These are phyloP conservation scores for Lepus oiostolus DNA, from an alignment of 2,797 vertebrate genomes.

Conservation along the genomic window DNA sequence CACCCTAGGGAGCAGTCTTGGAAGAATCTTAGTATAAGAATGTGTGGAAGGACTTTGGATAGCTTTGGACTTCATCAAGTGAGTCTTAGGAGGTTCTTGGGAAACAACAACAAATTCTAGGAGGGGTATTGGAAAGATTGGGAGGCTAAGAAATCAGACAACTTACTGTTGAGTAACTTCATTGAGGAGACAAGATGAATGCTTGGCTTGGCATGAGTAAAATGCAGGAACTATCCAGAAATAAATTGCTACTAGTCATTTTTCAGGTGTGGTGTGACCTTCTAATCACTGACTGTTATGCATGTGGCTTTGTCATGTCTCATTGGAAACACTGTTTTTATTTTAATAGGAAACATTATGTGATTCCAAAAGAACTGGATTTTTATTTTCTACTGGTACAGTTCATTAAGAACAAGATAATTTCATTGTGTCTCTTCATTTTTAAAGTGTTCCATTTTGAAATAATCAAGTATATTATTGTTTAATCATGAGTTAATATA, in stretches of 20 bases:
- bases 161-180: background rate
- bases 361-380: background rate
- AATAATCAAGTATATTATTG: background rate
- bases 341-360: background rate
- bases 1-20: accelerated
- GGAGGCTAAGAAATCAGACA: no score
- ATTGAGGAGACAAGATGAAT: background rate
- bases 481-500: background rate
- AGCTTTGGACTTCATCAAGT: background rate
- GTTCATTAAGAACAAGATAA: background rate
- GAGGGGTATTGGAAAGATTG: background rate
- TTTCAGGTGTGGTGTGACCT: background rate
- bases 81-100: background rate
- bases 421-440: background rate
- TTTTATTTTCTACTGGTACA: background rate
- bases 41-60: background rate
- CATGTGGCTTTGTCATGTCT: background rate
- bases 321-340: background rate
- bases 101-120: background rate
- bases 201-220: background rate
- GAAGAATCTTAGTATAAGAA: background rate
- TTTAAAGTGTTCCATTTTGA: background rate
- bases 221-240: background rate
- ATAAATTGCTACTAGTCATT: background rate
- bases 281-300: background rate